These are phyloP conservation scores for Drosophila multiciliata DNA, from an alignment of 2,888 invertebrate species.

Conservation along the genomic window DNA sequence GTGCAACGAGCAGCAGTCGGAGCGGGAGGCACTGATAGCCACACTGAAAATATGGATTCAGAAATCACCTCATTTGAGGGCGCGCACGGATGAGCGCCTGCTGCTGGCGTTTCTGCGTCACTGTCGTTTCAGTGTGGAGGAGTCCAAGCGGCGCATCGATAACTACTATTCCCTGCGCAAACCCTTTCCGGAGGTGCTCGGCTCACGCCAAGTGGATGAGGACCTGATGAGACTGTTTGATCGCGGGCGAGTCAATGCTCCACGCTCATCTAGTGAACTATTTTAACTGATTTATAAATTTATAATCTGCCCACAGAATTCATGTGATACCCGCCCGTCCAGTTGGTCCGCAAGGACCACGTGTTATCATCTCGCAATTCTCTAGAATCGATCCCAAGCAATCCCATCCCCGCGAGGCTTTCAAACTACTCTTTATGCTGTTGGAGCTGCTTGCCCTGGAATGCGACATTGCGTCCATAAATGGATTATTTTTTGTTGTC, in stretches of 20 bases:
- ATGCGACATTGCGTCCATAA: conserved; percentile 68
- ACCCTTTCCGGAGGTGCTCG: conserved; percentile 74
- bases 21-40: conserved; percentile 43
- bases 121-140: conserved; percentile 73
- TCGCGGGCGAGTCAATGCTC: conserved; percentile 64
- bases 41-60: conserved; percentile 68
- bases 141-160: conserved; percentile 74
- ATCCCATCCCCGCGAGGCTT: conserved; percentile 68
- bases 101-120: conserved; percentile 74
- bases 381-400: conserved; percentile 72
- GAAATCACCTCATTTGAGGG: conserved; percentile 69
- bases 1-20: conserved; percentile 70
- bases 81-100: conserved; percentile 62
- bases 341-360: conserved; percentile 55
- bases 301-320: conserved; percentile 44
- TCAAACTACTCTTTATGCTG: conserved; percentile 79
- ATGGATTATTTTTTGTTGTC: conserved; percentile 71
- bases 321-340: conserved; percentile 73
- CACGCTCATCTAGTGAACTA: neutral
- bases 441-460: conserved; percentile 75
- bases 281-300: neutral
- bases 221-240: conserved; percentile 61
- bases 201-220: conserved; percentile 63
- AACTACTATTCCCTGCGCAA: conserved; percentile 71
- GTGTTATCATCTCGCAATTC: conserved; percentile 76